These are phyloP conservation scores for Leptura quadrifasciata DNA, from an alignment of 2,888 invertebrate genomes.

Conservation along the genomic window DNA sequence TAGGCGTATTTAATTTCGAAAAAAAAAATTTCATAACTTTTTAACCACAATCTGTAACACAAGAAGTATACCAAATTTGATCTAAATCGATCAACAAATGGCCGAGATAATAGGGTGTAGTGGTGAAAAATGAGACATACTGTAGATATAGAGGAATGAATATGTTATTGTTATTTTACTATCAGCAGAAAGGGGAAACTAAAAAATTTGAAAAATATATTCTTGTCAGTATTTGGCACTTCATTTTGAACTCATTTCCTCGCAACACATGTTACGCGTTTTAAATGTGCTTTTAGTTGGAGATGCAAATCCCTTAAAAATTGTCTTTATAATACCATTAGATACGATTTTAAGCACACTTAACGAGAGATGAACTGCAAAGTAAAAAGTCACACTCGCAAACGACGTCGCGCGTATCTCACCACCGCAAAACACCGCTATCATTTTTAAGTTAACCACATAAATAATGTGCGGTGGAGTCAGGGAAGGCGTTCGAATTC, in stretches of 20 bases:
- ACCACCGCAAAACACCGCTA: constrained; percentile 39
- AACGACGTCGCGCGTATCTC: constrained; percentile 28
- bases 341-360: constrained; percentile 2
- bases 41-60: too few species aligned
- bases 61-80: too few species aligned
- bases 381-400: constrained; percentile 27
- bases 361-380: constrained; percentile 15
- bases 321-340: constrained; percentile 13
- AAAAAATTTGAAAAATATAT: background rate
- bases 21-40: too few species aligned
- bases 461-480: constrained; percentile 48
- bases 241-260: background rate
- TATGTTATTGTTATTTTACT: background rate
- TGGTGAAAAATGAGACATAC: too few species aligned
- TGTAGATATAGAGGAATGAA: background rate
- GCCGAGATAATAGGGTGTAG: too few species aligned
- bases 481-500: constrained; percentile 48
- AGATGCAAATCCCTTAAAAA: constrained; percentile 24
- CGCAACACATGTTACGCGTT: background rate
- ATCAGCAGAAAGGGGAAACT: too few species aligned
- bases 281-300: constrained; percentile 5
- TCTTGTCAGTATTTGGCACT: background rate
- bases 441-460: constrained; percentile 45
- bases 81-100: too few species aligned
- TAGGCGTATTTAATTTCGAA: too few species aligned